Percentiles rank a stretch among this genome's conserved stretches.
Conservation (phyloP, 2,888 invertebrate species). For the Chaetogeoica ovagalla region DNA sequence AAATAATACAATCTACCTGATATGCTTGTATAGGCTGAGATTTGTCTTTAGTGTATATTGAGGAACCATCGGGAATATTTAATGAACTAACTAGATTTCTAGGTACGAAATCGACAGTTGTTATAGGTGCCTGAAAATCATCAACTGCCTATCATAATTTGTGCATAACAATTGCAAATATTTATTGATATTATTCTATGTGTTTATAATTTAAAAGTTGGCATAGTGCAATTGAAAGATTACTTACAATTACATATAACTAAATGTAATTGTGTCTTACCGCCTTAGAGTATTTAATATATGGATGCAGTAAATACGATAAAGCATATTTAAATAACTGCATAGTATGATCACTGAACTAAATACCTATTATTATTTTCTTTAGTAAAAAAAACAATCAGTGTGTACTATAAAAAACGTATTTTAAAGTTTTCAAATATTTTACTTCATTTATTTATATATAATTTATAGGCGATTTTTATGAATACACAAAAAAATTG, state of each 20-base stretch:
- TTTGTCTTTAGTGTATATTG: constrained; percentile 47
- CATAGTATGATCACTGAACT: neutral
- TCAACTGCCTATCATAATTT: constrained; percentile 36
- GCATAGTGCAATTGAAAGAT: constrained; percentile 1
- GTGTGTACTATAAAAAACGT: too few relatives aligned
- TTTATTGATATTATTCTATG: neutral
- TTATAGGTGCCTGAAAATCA: constrained; percentile 43
- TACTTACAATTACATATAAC: neutral
- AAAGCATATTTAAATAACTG: neutral
- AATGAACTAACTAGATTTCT: constrained; percentile 48
- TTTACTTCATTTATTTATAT: too few relatives aligned
- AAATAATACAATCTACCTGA: constrained; percentile 27
- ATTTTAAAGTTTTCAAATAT: neutral
- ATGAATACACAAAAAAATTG: too few relatives aligned
- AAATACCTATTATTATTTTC: neutral
- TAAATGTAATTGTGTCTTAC: too few relatives aligned
- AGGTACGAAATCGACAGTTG: constrained; percentile 47
- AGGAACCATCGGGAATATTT: constrained; percentile 43
- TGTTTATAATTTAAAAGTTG: constrained; percentile 3
- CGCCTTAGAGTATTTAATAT: constrained; percentile 2
- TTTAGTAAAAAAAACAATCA: too few relatives aligned
- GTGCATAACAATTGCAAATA: constrained; percentile 8
- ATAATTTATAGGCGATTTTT: too few relatives aligned
- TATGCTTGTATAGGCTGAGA: constrained; percentile 51
- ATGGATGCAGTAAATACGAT: neutral